Percentiles rank a stretch among this genome's conserved stretches.
phyloP scores from a whole-genome alignment of 2,888 invertebrate genomes.

The Hololepta plana region DNA sequence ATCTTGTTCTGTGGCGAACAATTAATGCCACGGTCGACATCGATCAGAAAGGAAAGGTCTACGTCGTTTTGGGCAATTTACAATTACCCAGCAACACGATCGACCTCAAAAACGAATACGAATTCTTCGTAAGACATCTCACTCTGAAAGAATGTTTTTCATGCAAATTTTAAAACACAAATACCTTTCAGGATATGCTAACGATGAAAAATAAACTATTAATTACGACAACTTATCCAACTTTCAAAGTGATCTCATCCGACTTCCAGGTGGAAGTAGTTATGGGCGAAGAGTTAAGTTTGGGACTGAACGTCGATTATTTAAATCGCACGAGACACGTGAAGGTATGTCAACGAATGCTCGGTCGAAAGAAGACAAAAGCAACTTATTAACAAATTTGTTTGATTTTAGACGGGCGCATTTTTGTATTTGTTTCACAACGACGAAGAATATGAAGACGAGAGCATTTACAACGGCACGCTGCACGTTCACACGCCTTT shows the following conservation, averaged over 20 bases:
- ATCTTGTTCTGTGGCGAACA: constrained; percentile 37
- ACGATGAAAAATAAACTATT: constrained; percentile 36
- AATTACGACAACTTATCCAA: constrained; percentile 34
- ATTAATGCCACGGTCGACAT: constrained; percentile 35
- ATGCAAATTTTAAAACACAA: constrained; percentile 8
- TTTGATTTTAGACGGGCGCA: no score
- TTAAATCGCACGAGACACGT: no score
- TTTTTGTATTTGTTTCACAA: no score
- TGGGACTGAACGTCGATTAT: constrained; percentile 30
- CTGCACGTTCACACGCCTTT: constrained; percentile 36
- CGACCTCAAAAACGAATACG: constrained; percentile 36
- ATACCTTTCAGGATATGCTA: constrained; percentile 23
- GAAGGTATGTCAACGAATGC: no score
- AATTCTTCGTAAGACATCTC: constrained; percentile 28
- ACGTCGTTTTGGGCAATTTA: constrained; percentile 29
- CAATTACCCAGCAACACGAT: constrained; percentile 35
- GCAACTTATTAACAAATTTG: no score
- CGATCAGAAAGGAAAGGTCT: constrained; percentile 30
- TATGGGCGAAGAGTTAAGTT: constrained; percentile 27
- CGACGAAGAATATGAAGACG: constrained; percentile 17
- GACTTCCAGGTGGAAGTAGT: constrained; percentile 30
- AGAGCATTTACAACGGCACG: constrained; percentile 26
- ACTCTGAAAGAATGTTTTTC: constrained; percentile 5
- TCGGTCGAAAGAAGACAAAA: no score
- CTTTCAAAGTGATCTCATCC: constrained; percentile 30